These are phyloP conservation scores for Aotus griseimembra DNA, from an alignment of 2,797 vertebrate species.

Conservation along the genomic window DNA sequence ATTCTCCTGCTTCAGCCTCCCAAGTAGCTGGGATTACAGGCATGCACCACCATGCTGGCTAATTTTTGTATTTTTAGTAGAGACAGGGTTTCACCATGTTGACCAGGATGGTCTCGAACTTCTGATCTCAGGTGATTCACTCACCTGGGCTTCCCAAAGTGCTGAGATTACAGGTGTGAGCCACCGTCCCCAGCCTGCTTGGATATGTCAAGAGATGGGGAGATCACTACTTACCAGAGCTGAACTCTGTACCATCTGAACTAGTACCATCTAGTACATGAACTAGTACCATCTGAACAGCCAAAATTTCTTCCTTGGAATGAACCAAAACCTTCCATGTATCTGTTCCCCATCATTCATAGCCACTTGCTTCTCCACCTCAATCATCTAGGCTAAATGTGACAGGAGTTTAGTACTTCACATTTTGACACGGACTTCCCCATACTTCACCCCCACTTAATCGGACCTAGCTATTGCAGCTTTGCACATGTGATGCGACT, in stretches of 20 bases:
- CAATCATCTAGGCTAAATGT: constrained; percentile 32
- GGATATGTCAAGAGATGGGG: constrained; percentile 28
- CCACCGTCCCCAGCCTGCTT: not conserved
- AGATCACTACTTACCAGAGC: not conserved
- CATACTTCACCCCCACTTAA: not conserved
- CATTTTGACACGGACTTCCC: not conserved
- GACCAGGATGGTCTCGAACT: not conserved
- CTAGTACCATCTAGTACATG: not conserved
- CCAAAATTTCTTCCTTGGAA: constrained; percentile 34
- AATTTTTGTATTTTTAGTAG: not conserved
- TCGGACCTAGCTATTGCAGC: not conserved
- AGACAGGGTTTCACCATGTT: not conserved
- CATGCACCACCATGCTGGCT: not conserved
- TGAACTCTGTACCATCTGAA: constrained; percentile 30
- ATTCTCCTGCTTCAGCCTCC: not conserved
- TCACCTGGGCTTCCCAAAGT: not conserved
- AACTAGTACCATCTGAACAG: constrained; percentile 25
- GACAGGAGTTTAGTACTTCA: not conserved
- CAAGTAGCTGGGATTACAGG: not conserved
- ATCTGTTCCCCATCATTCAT: constrained; percentile 18
- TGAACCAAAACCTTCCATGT: not conserved
- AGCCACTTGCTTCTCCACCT: not conserved
- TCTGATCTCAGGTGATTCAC: not conserved
- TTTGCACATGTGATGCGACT: not conserved
- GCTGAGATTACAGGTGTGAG: not conserved